A percentile compares a stretch with the other conserved stretches of the same genome.
Conservation (phyloP, 2,113 vertebrate species). For the Myotis davidii region DNA sequence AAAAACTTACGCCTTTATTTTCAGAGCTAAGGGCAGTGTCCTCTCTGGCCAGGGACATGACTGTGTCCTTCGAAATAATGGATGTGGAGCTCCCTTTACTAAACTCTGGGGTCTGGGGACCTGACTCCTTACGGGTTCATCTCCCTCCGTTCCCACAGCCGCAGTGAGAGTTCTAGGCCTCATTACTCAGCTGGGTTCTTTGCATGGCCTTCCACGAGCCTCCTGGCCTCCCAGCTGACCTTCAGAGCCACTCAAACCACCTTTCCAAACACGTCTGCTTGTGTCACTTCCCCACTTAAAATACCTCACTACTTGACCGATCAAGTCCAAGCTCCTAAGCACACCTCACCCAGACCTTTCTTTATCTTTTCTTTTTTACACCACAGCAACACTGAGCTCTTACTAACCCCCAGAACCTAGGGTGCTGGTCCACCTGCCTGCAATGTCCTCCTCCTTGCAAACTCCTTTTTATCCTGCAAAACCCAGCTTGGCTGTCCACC, state of each 20-base stretch:
- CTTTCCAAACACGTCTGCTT: not conserved
- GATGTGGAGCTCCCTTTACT: not conserved
- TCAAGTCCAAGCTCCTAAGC: not conserved
- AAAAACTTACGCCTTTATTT: slow-evolving; percentile 69
- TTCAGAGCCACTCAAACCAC: not conserved
- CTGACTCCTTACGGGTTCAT: not conserved
- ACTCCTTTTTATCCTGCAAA: not conserved
- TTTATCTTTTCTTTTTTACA: not conserved
- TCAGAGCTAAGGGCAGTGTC: slow-evolving; percentile 56
- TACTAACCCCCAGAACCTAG: too few relatives aligned
- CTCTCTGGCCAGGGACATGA: slow-evolving; percentile 42
- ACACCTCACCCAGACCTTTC: not conserved
- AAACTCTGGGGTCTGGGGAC: not conserved
- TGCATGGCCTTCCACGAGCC: not conserved
- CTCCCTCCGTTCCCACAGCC: slow-evolving; percentile 21
- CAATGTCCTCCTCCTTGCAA: not conserved
- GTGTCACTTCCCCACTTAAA: not conserved
- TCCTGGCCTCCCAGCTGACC: not conserved
- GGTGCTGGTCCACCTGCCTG: not conserved
- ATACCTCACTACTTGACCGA: not conserved
- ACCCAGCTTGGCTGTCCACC: not conserved
- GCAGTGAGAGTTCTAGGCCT: not conserved
- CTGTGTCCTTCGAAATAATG: not conserved
- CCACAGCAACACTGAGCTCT: not conserved
- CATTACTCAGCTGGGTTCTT: not conserved